Evolutionary conservation across 2,113 vertebrate genomes (phyloP).

Genomic region (Cryptotis parvus): DNA sequence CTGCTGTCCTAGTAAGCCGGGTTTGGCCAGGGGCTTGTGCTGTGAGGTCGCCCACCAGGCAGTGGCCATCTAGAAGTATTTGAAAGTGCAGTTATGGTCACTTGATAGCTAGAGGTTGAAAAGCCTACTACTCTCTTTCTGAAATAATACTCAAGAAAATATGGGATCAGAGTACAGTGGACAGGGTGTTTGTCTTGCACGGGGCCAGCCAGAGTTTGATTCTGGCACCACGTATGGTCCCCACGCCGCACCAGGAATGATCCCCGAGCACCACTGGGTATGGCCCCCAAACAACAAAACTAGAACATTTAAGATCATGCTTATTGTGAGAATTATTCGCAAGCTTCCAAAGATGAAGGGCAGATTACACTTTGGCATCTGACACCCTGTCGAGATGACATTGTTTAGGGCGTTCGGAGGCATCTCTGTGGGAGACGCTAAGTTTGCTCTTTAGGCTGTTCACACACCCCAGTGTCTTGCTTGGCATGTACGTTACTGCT

Average conservation of each 20-base stretch:
- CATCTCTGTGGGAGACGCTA: background rate
- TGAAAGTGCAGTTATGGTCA: background rate
- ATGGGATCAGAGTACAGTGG: too few relatives aligned
- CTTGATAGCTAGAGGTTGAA: background rate
- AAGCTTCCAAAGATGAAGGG: background rate
- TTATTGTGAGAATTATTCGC: background rate
- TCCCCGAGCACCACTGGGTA: too few relatives aligned
- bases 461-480: background rate
- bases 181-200: too few relatives aligned
- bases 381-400: background rate
- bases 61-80: too few relatives aligned
- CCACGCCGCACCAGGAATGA: too few relatives aligned
- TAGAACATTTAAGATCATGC: too few relatives aligned
- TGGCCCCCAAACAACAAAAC: too few relatives aligned
- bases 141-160: background rate
- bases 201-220: too few relatives aligned
- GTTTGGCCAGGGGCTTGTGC: too few relatives aligned
- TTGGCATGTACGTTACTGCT: background rate
- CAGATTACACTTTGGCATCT: background rate
- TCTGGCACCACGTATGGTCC: too few relatives aligned
- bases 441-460: background rate
- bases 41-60: too few relatives aligned
- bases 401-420: background rate
- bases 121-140: background rate
- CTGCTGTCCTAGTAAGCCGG: too few relatives aligned